Evolutionary conservation across 2,113 vertebrate species (phyloP).

Genomic region (Prunella fulvescens): DNA sequence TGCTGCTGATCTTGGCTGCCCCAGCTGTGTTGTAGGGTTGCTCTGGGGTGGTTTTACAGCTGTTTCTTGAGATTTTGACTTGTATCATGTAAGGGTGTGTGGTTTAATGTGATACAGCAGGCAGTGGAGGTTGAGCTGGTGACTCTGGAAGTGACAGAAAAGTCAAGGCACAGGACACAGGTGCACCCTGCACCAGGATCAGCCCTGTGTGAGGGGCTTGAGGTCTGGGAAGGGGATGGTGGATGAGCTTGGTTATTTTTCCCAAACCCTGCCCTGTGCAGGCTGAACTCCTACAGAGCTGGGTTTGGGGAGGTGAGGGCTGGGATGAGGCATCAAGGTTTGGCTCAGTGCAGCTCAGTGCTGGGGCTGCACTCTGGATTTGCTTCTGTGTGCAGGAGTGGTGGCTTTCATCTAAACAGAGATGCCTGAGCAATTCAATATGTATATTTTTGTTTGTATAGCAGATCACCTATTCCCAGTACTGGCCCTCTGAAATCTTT

Average conservation of each 20-base stretch:
- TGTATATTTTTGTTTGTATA: rapidly evolving
- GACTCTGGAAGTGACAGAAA: rapidly evolving
- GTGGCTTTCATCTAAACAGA: neutral
- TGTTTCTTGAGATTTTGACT: neutral
- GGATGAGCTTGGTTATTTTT: neutral
- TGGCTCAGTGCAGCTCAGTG: rapidly evolving
- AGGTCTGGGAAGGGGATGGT: neutral
- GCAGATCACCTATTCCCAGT: neutral
- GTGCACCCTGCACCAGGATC: rapidly evolving
- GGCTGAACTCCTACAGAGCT: neutral
- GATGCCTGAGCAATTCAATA: neutral
- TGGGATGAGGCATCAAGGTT: neutral
- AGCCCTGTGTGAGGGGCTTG: neutral
- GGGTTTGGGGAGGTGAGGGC: neutral
- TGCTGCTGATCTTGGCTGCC: neutral
- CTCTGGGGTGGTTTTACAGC: neutral
- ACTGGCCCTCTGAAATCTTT: neutral
- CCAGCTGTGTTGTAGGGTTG: neutral
- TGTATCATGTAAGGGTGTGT: rapidly evolving
- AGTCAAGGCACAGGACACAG: neutral
- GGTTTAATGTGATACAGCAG: neutral
- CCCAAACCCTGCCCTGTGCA: neutral
- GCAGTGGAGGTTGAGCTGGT: neutral
- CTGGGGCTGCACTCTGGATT: neutral
- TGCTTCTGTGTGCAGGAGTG: neutral